These are phyloP conservation scores for Hypena proboscidalis DNA, from an alignment of 2,888 invertebrate species.

Conservation along the genomic window DNA sequence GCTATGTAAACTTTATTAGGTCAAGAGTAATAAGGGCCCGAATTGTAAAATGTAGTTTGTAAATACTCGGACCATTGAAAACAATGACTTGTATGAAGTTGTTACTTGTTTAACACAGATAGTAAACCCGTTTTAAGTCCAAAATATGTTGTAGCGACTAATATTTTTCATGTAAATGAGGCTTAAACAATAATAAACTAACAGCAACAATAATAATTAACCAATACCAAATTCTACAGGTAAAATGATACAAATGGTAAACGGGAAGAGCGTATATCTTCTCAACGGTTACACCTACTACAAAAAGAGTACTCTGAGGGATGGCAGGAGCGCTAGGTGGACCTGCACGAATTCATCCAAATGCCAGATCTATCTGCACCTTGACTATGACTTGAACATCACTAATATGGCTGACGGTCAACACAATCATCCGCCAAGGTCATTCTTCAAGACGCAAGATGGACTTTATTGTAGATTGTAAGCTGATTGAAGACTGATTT, in stretches of 20 bases:
- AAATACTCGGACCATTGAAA: too few relatives aligned
- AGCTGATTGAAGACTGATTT: too few relatives aligned
- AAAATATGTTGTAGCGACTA: too few relatives aligned
- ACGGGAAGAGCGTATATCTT: slow-evolving; percentile 41
- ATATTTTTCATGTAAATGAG: too few relatives aligned
- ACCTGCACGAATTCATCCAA: slow-evolving; percentile 33
- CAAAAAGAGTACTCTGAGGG: slow-evolving; percentile 35
- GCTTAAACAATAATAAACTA: too few relatives aligned
- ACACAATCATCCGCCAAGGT: slow-evolving; percentile 40
- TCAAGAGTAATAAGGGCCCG: too few relatives aligned
- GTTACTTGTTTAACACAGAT: too few relatives aligned
- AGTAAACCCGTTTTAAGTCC: too few relatives aligned
- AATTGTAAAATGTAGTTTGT: too few relatives aligned
- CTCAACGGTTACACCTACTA: slow-evolving; percentile 49
- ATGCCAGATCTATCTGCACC: slow-evolving; percentile 32
- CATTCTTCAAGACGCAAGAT: slow-evolving; percentile 19
- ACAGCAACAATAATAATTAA: too few relatives aligned
- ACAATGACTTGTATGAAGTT: too few relatives aligned
- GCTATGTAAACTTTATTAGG: too few relatives aligned
- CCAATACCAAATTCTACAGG: slow-evolving; percentile 19
- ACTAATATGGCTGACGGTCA: slow-evolving; percentile 12
- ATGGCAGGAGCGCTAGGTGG: slow-evolving; percentile 39
- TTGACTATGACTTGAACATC: slow-evolving; percentile 23
- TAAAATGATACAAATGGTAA: slow-evolving; percentile 24
- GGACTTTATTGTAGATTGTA: slow-evolving; percentile 43